These are phyloP conservation scores for Drosophila pseudoananassae DNA, from an alignment of 1,140 invertebrate genomes.

Conservation along the genomic window DNA sequence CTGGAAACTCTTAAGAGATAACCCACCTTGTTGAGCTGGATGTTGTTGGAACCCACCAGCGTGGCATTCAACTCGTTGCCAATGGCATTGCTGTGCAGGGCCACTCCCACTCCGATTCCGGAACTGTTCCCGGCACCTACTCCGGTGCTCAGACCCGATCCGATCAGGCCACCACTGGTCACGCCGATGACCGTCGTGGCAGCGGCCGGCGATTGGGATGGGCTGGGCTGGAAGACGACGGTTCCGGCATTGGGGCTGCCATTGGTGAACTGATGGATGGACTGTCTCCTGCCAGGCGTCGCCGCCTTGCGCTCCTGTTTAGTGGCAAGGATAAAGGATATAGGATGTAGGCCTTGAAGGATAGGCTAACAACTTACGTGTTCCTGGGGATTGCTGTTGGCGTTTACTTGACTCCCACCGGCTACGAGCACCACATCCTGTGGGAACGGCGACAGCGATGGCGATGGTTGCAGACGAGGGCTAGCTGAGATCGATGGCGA, in stretches of 20 bases:
- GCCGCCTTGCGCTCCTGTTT: conserved; percentile 82
- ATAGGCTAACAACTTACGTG: conserved; percentile 62
- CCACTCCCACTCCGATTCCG: conserved; percentile 35
- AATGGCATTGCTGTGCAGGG: conserved; percentile 65
- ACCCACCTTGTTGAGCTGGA: conserved; percentile 82
- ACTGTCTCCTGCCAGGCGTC: conserved; percentile 84
- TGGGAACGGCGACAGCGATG: conserved; percentile 83
- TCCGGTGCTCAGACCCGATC: conserved; percentile 6
- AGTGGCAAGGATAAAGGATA: not conserved
- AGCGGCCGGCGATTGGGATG: conserved; percentile 83
- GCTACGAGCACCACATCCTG: conserved; percentile 84
- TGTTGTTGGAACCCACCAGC: conserved; percentile 83
- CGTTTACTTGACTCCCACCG: conserved; percentile 79
- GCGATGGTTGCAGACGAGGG: conserved; percentile 84
- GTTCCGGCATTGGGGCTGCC: conserved; percentile 84
- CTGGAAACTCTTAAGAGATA: not conserved
- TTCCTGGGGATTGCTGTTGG: conserved; percentile 82
- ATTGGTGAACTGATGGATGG: conserved; percentile 83
- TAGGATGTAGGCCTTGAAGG: too few species aligned
- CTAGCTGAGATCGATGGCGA: conserved; percentile 84
- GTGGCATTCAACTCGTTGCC: conserved; percentile 84
- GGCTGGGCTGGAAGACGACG: conserved; percentile 83
- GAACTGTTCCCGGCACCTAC: conserved; percentile 29
- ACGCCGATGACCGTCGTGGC: conserved; percentile 83
- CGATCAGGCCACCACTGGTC: conserved; percentile 77